phyloP scores from a whole-genome alignment of 1,140 invertebrate genomes.

The Episyrphus balteatus region DNA sequence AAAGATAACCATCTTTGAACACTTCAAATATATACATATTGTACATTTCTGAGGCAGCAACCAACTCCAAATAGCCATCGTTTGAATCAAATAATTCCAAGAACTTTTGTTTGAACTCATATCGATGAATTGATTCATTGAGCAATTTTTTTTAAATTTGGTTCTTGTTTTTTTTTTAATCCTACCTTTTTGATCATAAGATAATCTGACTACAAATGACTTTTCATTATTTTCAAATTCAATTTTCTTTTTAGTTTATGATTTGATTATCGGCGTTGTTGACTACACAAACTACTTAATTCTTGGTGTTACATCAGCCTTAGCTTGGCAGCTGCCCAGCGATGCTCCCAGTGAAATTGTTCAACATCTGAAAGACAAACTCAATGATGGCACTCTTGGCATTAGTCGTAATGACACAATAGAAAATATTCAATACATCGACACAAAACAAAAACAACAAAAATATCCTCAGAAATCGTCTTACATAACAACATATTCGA shows the following conservation, averaged over 20 bases:
- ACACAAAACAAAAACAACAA: neutral
- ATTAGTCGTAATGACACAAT: conserved; percentile 25
- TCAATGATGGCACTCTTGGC: conserved; percentile 23
- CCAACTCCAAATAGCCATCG: too few relatives aligned
- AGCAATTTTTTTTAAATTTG: too few relatives aligned
- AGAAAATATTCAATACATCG: conserved; percentile 22
- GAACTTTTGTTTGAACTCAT: too few relatives aligned
- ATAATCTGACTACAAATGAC: too few relatives aligned
- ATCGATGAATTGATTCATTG: too few relatives aligned
- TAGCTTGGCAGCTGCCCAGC: conserved; percentile 62
- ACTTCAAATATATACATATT: too few relatives aligned
- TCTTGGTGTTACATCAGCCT: conserved; percentile 57
- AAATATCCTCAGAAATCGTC: neutral
- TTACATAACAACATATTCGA: conserved; percentile 4
- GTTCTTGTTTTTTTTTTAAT: too few relatives aligned
- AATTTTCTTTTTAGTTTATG: conserved; percentile 18
- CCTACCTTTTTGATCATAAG: too few relatives aligned
- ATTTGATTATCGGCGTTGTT: conserved; percentile 28
- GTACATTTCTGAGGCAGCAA: too few relatives aligned
- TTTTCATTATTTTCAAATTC: too few relatives aligned
- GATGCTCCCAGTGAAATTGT: conserved; percentile 36
- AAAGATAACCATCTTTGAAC: too few relatives aligned
- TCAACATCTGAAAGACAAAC: conserved; percentile 21
- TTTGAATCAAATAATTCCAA: too few relatives aligned
- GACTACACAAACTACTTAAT: conserved; percentile 41